Conservation (phyloP, 2,888 invertebrate species). For the Opisthograptis luteolata region DNA sequence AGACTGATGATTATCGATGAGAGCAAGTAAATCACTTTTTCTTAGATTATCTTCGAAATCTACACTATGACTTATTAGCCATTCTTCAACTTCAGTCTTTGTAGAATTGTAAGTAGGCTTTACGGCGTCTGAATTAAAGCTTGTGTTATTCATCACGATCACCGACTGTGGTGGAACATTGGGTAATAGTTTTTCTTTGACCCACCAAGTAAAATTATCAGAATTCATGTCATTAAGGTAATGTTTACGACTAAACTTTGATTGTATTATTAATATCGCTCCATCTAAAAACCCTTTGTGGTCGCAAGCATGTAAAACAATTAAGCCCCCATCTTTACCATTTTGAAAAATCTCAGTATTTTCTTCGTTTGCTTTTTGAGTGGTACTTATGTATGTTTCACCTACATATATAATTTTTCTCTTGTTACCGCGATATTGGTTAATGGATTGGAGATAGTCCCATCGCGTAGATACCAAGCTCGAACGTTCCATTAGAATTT, state of each 20-base stretch:
- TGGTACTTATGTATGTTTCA: slow-evolving; percentile 6
- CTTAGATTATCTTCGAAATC: background rate
- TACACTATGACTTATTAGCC: background rate
- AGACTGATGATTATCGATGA: slow-evolving; percentile 2
- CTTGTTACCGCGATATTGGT: background rate
- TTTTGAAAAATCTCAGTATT: slow-evolving; percentile 1
- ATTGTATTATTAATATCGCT: background rate
- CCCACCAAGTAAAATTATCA: slow-evolving; percentile 3
- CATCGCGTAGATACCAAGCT: background rate
- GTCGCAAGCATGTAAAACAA: slow-evolving; percentile 9
- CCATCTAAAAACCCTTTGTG: slow-evolving; percentile 3
- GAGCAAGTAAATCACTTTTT: slow-evolving; percentile 1
- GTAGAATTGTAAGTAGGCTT: slow-evolving; percentile 1
- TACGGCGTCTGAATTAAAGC: slow-evolving; percentile 2
- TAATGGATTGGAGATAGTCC: slow-evolving; percentile 1
- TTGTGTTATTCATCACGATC: slow-evolving; percentile 9
- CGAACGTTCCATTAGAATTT: slow-evolving; percentile 1
- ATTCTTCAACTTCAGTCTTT: background rate
- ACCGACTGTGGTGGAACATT: slow-evolving; percentile 5
- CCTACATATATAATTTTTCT: slow-evolving; percentile 5
- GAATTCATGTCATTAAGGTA: slow-evolving; percentile 1
- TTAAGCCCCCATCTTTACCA: slow-evolving; percentile 6
- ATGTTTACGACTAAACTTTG: slow-evolving; percentile 1
- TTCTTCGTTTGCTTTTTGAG: slow-evolving; percentile 9
- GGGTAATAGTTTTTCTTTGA: slow-evolving; percentile 6